A percentile compares a stretch with the other conserved stretches of the same genome.
Conservation (phyloP, 2,888 invertebrate genomes). For the Panorpa germanica region DNA sequence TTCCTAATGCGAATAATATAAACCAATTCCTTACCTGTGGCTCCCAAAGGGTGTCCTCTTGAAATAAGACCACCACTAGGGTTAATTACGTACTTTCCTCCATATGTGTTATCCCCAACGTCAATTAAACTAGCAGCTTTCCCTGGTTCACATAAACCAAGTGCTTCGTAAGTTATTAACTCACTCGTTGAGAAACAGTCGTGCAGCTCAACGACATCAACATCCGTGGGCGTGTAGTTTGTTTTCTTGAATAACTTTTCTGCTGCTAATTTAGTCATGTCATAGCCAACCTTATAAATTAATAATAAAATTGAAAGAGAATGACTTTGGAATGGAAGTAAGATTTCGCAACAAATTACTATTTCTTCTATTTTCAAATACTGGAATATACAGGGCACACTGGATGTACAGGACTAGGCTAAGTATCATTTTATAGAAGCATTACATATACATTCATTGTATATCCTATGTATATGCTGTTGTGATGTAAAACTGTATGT, state of each 20-base stretch:
- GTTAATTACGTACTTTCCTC: constrained; percentile 52
- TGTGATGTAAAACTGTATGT: no score
- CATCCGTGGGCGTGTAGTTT: constrained; percentile 30
- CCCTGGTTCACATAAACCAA: constrained; percentile 42
- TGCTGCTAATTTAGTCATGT: constrained; percentile 42
- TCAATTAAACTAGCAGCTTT: constrained; percentile 48
- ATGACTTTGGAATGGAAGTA: no score
- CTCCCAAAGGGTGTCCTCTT: constrained; percentile 58
- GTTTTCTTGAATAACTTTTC: constrained; percentile 29
- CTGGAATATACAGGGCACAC: no score
- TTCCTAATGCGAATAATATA: no score
- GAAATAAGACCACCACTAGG: constrained; percentile 57
- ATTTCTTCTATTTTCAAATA: no score
- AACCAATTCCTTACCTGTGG: constrained; percentile 39
- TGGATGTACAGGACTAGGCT: no score
- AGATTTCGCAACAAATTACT: no score
- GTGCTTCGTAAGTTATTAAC: constrained; percentile 51
- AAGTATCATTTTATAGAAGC: no score
- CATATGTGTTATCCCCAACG: constrained; percentile 50
- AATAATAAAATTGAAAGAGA: no score
- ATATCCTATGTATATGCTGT: no score
- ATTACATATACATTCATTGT: no score
- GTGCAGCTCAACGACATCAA: constrained; percentile 49
- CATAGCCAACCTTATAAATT: constrained; percentile 33
- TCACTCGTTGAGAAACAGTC: constrained; percentile 62